Conservation (phyloP, 2,797 vertebrate species). For the Thripadectes ignobilis region DNA sequence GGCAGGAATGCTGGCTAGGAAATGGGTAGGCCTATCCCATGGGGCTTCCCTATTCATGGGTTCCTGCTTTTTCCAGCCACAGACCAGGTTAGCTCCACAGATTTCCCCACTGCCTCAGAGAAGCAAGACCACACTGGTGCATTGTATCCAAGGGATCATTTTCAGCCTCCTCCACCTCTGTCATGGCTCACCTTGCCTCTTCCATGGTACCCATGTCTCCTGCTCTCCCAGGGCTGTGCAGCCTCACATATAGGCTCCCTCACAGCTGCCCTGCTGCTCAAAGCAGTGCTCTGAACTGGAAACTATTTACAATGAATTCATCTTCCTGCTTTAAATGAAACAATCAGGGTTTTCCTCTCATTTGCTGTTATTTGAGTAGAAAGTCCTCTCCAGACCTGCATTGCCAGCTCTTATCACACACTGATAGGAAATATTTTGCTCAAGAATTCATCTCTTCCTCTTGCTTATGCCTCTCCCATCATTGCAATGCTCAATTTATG, state of each 20-base stretch:
- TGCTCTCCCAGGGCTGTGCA: fast-evolving
- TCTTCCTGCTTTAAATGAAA: not conserved
- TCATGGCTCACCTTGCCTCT: not conserved
- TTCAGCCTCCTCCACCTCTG: not conserved
- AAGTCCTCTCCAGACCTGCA: not conserved
- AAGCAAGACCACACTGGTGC: not conserved
- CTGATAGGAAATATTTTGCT: not conserved
- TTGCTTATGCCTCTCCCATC: not conserved
- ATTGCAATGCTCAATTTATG: not conserved
- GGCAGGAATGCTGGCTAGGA: not conserved
- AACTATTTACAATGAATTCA: not conserved
- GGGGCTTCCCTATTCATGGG: not conserved
- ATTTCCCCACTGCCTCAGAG: not conserved
- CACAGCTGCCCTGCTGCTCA: not conserved
- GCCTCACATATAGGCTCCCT: fast-evolving
- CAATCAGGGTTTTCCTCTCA: not conserved
- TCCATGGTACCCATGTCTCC: fast-evolving
- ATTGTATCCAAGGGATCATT: not conserved
- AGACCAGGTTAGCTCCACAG: not conserved
- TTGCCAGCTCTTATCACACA: not conserved
- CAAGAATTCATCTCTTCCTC: not conserved
- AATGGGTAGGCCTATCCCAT: not conserved
- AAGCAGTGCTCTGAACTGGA: not conserved
- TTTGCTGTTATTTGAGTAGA: not conserved
- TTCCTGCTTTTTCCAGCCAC: not conserved